phyloP scores from a whole-genome alignment of 2,797 vertebrate genomes.

The Carapus acus region DNA sequence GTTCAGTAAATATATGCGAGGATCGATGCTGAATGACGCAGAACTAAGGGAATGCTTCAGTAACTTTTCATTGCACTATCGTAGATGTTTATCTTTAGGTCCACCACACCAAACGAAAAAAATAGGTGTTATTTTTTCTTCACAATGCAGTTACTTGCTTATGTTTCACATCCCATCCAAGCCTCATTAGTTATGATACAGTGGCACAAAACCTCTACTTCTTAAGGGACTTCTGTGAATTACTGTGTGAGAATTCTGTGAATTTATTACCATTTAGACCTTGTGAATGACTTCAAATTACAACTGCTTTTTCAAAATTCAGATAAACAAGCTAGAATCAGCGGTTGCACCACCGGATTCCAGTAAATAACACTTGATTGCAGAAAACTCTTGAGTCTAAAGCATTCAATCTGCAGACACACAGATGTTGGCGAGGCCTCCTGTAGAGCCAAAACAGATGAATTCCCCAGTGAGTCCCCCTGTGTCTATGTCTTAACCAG shows the following conservation, averaged over 20 bases:
- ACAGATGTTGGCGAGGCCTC: conserved; percentile 13
- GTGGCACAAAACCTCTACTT: too few relatives aligned
- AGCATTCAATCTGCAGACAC: conserved; percentile 4
- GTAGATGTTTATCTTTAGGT: conserved; percentile 11
- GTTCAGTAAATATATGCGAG: conserved; percentile 74
- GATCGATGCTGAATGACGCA: conserved; percentile 74
- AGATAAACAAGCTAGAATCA: not conserved
- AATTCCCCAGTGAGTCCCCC: conserved; percentile 26
- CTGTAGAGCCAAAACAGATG: conserved; percentile 16
- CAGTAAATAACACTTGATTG: not conserved
- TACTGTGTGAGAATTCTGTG: too few relatives aligned
- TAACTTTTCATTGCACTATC: too few relatives aligned
- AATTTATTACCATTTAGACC: too few relatives aligned
- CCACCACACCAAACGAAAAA: conserved; percentile 16
- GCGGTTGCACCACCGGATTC: not conserved
- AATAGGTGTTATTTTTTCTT: too few relatives aligned
- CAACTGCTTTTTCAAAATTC: too few relatives aligned
- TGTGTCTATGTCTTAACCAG: conserved; percentile 32
- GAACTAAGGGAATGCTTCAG: conserved; percentile 70
- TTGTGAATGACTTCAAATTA: too few relatives aligned
- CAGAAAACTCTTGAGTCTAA: not conserved
- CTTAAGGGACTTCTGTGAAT: too few relatives aligned
- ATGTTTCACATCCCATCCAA: conserved; percentile 23
- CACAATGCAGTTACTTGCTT: too few relatives aligned
- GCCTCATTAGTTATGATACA: conserved; percentile 16